Base-by-base conservation (phyloP, 2,113 vertebrate species). In the Glaucomys volans region DNA sequence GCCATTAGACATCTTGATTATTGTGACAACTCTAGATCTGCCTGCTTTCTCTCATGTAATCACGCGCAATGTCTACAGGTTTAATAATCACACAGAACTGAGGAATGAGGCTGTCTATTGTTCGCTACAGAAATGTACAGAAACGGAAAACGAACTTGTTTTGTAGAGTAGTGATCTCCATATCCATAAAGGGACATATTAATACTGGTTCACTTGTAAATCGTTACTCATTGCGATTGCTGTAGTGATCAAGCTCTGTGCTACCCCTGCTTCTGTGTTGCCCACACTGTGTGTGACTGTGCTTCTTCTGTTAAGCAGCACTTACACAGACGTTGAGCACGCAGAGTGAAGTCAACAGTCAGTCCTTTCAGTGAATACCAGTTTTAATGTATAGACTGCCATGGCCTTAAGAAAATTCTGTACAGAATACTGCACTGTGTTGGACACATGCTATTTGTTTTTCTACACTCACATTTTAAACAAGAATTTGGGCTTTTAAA, bases 21-120 rank as follows among this genome's bases (percentile, higher is more conserved):
- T 98, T 98, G 98, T 98, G 98, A 98, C 98, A 98, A 97, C 98
- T 98, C 98, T 98, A 97, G 98, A 98, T 95, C 98, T 98, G 98
- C 96, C 95, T 98, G 98, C 98, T 98, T 98, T 96, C 96, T 77
- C 98, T 96, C 88, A 95, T 97, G 96, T 97, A 97, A 97, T 97
- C 97, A 67, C 67, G 97, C 94, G 72, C 95, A 94, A 95, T 54
- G 95, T 97, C 97, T 97, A 90, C 95, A 96, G 98, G 97, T 93
- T 82, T 97, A 95, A 83, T 97, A 97, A 97, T 97, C 98, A 97
- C 97, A 98, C 54, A 96, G 98, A 98, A 97, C 97, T 69, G 93
- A 95, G 87, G 95, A 95, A 87, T 0, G 96, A 95, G 91, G 95
- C 97, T 84, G 90, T 97, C 97, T 97, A 42, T 96, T 93, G 97